Evolutionary conservation across 2,113 vertebrate genomes (phyloP).

Genomic region (Alligator sinensis): DNA sequence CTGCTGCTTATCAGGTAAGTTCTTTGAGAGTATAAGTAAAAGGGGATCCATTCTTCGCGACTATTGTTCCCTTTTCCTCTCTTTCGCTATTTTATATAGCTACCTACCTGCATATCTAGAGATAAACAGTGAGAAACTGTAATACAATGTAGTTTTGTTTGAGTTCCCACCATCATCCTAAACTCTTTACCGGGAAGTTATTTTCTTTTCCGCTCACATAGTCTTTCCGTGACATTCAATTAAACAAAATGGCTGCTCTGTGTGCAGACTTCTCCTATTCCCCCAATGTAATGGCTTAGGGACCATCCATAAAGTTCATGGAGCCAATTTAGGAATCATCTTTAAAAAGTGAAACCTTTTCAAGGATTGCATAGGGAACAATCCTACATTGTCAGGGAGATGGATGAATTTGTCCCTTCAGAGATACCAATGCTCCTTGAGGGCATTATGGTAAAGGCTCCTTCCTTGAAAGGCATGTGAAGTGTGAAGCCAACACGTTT

Average conservation of each 20-base stretch:
- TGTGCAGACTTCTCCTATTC: rapidly evolving
- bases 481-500: not conserved
- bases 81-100: no score
- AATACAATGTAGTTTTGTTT: not conserved
- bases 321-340: not conserved
- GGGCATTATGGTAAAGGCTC: not conserved
- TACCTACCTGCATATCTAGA: no score
- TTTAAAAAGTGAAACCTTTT: not conserved
- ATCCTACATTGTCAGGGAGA: not conserved
- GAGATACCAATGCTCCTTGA: not conserved
- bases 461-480: not conserved
- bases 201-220: not conserved
- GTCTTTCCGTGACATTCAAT: not conserved
- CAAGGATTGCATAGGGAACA: not conserved
- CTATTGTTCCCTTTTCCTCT: not conserved
- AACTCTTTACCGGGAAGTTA: not conserved
- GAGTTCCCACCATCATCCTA: not conserved
- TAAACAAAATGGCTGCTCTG: not conserved
- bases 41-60: not conserved
- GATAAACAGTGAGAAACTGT: not conserved
- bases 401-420: not conserved
- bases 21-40: not conserved
- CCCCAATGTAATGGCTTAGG: rapidly evolving
- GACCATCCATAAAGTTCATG: not conserved
- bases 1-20: not conserved